Percentiles rank a stretch among this genome's conserved stretches.
Evolutionary conservation across 2,797 vertebrate species (phyloP).

Genomic region (Chaenodraco wilsoni): DNA sequence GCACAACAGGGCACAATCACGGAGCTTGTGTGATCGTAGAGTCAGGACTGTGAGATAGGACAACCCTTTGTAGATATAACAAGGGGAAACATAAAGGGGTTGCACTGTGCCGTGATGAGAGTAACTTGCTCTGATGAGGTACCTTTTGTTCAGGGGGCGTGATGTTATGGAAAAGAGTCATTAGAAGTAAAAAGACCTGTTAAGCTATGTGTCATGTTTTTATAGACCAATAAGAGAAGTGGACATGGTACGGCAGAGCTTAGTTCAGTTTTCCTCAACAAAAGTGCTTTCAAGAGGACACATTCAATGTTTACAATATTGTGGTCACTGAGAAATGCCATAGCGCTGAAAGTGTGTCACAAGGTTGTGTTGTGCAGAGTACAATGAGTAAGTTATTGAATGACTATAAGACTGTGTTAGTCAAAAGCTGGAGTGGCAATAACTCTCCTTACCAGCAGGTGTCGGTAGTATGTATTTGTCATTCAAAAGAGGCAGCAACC

Average conservation of each 20-base stretch:
- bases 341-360: background rate
- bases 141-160: conserved; percentile 28
- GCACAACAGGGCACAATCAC: conserved; percentile 41
- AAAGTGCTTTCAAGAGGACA: conserved; percentile 49
- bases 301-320: conserved; percentile 36
- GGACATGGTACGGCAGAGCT: conserved; percentile 21
- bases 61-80: conserved; percentile 49
- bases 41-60: conserved; percentile 43
- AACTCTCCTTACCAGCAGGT: too few relatives aligned
- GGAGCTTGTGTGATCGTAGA: conserved; percentile 44
- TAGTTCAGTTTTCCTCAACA: conserved; percentile 29
- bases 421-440: too few relatives aligned
- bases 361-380: background rate
- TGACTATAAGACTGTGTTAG: background rate
- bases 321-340: conserved; percentile 14
- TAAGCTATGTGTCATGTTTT: conserved; percentile 14
- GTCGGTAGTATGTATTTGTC: too few relatives aligned
- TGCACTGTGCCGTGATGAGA: conserved; percentile 41
- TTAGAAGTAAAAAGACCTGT: conserved; percentile 41
- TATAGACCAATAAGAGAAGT: conserved; percentile 23
- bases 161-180: conserved; percentile 59
- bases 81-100: conserved; percentile 52
- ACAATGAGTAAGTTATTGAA: conserved; percentile 6
- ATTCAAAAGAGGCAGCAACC: too few relatives aligned
- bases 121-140: conserved; percentile 60